A percentile compares a stretch with the other conserved stretches of the same genome.
phyloP scores from a whole-genome alignment of 2,797 vertebrate genomes.

The Pelochelys cantorii region DNA sequence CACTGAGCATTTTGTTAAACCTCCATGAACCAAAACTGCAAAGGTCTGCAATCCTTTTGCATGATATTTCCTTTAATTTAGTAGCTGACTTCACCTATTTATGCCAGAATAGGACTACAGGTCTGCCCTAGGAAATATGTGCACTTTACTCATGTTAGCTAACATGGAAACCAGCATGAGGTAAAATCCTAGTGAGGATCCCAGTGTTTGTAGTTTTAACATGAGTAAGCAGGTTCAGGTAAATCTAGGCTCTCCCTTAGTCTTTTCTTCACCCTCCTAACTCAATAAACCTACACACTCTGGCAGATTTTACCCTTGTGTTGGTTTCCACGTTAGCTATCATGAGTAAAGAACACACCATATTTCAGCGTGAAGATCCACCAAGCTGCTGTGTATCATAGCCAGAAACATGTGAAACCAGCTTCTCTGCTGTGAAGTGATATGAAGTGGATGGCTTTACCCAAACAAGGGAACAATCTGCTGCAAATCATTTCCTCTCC shows the following conservation, averaged over 20 bases:
- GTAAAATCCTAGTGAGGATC: background rate
- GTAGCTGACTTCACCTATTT: background rate
- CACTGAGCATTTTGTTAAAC: background rate
- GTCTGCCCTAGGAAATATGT: background rate
- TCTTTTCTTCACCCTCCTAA: background rate
- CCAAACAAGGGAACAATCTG: background rate
- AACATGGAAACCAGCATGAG: background rate
- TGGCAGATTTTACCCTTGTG: background rate
- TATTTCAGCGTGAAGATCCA: background rate
- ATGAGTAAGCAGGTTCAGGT: background rate
- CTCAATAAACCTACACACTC: background rate
- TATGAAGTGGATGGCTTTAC: background rate
- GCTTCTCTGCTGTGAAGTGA: background rate
- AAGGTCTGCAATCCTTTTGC: background rate
- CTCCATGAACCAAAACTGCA: background rate
- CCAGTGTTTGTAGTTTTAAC: background rate
- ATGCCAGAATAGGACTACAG: background rate
- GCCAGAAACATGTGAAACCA: background rate
- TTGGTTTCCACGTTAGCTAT: background rate
- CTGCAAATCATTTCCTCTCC: background rate
- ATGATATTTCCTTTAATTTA: background rate
- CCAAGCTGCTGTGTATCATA: background rate
- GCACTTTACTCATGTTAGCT: background rate
- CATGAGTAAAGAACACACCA: background rate
- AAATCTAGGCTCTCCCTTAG: background rate